Conservation (phyloP, 2,113 vertebrate genomes). For the Pteronura brasiliensis region DNA sequence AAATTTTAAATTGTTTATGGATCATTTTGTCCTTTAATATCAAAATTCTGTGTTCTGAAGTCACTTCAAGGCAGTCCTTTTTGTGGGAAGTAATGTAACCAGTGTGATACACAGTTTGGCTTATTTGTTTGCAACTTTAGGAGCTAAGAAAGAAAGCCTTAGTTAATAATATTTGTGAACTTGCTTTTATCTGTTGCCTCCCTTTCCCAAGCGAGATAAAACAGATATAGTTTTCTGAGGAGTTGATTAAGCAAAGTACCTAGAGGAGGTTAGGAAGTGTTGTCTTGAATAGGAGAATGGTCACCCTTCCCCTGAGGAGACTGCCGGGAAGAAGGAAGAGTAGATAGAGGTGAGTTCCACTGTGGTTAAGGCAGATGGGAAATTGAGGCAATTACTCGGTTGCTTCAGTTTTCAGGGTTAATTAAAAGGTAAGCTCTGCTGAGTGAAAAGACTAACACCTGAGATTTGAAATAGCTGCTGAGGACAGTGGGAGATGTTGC, state of each 20-base stretch:
- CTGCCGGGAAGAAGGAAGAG: not conserved
- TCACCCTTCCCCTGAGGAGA: not conserved
- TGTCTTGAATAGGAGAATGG: not conserved
- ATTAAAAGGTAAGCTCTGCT: not conserved
- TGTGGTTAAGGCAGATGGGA: not conserved
- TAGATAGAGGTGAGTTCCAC: not conserved
- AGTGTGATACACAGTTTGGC: too few species aligned
- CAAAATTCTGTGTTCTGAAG: too few species aligned
- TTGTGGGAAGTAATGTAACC: too few species aligned
- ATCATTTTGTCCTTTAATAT: too few species aligned
- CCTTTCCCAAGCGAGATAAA: not conserved
- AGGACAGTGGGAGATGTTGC: not conserved
- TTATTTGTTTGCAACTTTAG: too few species aligned
- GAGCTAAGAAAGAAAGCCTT: too few species aligned
- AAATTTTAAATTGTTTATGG: too few species aligned
- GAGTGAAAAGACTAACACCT: not conserved
- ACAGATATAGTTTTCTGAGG: not conserved
- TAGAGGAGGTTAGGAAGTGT: not conserved
- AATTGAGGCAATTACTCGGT: not conserved
- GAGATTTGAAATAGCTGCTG: not conserved
- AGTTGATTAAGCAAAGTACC: not conserved
- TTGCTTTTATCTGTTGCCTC: not conserved
- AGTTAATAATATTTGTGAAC: too few species aligned
- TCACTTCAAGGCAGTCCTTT: too few species aligned
- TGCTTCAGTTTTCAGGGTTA: not conserved